A percentile compares a stretch with the other conserved stretches of the same genome.
These are phyloP conservation scores for Branchinecta lindahli DNA, from an alignment of 1,140 invertebrate species.

Conservation along the genomic window DNA sequence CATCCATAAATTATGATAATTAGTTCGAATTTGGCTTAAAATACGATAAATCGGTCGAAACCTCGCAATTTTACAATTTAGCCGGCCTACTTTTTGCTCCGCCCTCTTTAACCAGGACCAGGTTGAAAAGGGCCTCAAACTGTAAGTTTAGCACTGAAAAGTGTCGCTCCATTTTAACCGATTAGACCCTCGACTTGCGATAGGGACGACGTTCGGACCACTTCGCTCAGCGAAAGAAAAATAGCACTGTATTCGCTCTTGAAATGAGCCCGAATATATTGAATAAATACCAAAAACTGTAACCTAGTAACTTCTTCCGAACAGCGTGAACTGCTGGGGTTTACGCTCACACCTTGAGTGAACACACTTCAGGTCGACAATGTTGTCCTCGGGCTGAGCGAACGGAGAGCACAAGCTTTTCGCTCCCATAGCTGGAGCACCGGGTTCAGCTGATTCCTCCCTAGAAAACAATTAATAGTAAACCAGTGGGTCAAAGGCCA, in stretches of 20 bases:
- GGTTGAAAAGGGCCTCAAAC: no score
- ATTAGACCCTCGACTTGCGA: no score
- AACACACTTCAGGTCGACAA: constrained; percentile 57
- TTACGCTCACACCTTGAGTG: constrained; percentile 65
- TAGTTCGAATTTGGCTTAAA: no score
- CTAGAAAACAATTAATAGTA: constrained; percentile 31
- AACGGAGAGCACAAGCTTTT: constrained; percentile 96
- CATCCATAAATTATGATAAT: no score
- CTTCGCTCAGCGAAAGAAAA: no score
- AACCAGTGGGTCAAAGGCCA: constrained; percentile 16
- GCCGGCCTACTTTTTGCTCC: no score
- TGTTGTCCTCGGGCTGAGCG: constrained; percentile 53
- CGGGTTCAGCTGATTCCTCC: constrained; percentile 47
- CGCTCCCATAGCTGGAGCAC: constrained; percentile 88
- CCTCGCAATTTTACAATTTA: no score
- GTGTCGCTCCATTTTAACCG: no score
- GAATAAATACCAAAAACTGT: constrained; percentile 10
- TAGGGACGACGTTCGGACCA: no score
- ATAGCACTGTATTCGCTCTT: not conserved
- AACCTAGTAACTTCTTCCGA: constrained; percentile 85
- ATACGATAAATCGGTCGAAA: no score
- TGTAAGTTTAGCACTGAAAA: no score
- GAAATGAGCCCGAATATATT: constrained; percentile 9
- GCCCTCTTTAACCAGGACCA: no score
- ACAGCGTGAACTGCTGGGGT: constrained; percentile 74